phyloP scores from a whole-genome alignment of 2,113 vertebrate genomes.

The Beaufortia kweichowensis region DNA sequence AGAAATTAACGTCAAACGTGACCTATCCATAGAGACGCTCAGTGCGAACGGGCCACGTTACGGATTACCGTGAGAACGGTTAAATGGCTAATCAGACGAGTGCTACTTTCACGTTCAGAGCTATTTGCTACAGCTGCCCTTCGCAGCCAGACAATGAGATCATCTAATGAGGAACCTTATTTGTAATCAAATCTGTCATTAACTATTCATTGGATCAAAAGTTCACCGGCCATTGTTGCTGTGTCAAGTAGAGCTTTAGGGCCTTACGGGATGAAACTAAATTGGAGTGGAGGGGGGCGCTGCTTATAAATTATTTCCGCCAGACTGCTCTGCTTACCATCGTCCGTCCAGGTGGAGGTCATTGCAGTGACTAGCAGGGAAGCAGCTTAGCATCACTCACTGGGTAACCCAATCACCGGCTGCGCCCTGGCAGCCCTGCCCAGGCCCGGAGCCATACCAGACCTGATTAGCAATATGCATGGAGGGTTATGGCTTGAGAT shows the following conservation, averaged over 20 bases:
- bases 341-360: slow-evolving; percentile 73
- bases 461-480: slow-evolving; percentile 18
- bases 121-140: slow-evolving; percentile 68
- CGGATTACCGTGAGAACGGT: slow-evolving; percentile 23
- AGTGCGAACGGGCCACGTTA: slow-evolving; percentile 23
- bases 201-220: slow-evolving; percentile 89
- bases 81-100: slow-evolving; percentile 35
- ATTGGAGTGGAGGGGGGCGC: slow-evolving; percentile 73
- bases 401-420: slow-evolving; percentile 53
- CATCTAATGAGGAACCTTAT: slow-evolving; percentile 78
- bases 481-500: background rate
- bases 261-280: slow-evolving; percentile 74
- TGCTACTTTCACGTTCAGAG: slow-evolving; percentile 53
- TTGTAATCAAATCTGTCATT: slow-evolving; percentile 85
- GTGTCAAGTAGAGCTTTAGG: slow-evolving; percentile 74
- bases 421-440: slow-evolving; percentile 22
- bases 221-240: slow-evolving; percentile 81
- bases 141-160: slow-evolving; percentile 77
- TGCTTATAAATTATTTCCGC: slow-evolving; percentile 85
- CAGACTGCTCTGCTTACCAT: slow-evolving; percentile 78
- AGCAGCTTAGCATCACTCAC: slow-evolving; percentile 42
- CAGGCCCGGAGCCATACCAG: slow-evolving; percentile 20
- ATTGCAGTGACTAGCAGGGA: slow-evolving; percentile 60
- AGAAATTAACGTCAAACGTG: background rate
- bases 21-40: background rate